A percentile compares a stretch with the other conserved stretches of the same genome.
Evolutionary conservation across 2,888 invertebrate species (phyloP).

Genomic region (Elegia similella): DNA sequence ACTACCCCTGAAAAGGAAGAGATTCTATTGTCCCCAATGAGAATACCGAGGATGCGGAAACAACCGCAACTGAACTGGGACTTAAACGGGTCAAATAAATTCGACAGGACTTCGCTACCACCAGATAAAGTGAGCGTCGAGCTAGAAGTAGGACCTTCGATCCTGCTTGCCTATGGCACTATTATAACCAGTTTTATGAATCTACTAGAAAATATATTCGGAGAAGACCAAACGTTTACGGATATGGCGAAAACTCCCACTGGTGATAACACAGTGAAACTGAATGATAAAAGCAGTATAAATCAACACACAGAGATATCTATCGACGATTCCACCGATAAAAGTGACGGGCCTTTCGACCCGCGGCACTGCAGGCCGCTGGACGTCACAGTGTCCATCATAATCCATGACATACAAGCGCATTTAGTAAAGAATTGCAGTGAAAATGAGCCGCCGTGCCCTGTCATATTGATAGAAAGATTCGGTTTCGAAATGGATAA

Average conservation of each 20-base stretch:
- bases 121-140: slow-evolving; percentile 96
- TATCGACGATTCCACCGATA: slow-evolving; percentile 84
- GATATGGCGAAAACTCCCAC: slow-evolving; percentile 90
- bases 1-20: slow-evolving; percentile 98
- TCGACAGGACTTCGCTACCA: slow-evolving; percentile 92
- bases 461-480: slow-evolving; percentile 92
- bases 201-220: slow-evolving; percentile 97
- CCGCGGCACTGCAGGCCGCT: slow-evolving; percentile 93
- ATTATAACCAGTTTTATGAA: slow-evolving; percentile 94
- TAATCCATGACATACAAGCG: slow-evolving; percentile 97
- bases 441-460: slow-evolving; percentile 95
- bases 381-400: slow-evolving; percentile 95
- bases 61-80: slow-evolving; percentile 86
- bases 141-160: slow-evolving; percentile 96
- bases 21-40: slow-evolving; percentile 93
- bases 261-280: slow-evolving; percentile 60
- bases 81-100: slow-evolving; percentile 85
- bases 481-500: slow-evolving; percentile 99
- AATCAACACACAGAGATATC: slow-evolving; percentile 79
- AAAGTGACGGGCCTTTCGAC: slow-evolving; percentile 87
- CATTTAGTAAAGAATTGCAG: slow-evolving; percentile 96
- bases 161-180: slow-evolving; percentile 94
- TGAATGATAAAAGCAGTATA: slow-evolving; percentile 64
- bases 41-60: slow-evolving; percentile 90
- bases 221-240: slow-evolving; percentile 96